These are phyloP conservation scores for Heliconius hewitsoni DNA, from an alignment of 1,140 invertebrate genomes.

Conservation along the genomic window DNA sequence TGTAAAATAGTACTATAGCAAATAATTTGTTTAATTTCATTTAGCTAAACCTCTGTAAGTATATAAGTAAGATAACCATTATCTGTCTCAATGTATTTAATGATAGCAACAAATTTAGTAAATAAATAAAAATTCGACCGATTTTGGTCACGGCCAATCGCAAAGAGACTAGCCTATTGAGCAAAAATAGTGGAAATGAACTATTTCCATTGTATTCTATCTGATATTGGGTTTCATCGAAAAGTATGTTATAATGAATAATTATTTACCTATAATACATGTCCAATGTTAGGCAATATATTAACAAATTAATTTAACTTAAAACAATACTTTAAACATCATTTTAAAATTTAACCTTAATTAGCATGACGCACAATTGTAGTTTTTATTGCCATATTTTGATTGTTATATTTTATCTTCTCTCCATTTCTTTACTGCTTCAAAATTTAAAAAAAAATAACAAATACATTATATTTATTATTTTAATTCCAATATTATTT, in stretches of 20 bases:
- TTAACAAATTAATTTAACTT: neutral
- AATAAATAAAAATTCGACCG: neutral
- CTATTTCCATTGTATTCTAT: neutral
- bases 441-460: neutral
- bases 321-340: neutral
- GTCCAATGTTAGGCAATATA: no score
- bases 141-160: neutral
- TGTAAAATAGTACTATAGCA: neutral
- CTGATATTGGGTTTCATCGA: neutral
- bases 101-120: constrained; percentile 8
- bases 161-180: constrained; percentile 1
- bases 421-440: neutral
- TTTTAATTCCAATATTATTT: neutral
- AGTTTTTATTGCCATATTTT: neutral
- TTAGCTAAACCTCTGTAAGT: constrained; percentile 12
- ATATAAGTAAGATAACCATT: neutral
- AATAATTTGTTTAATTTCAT: neutral
- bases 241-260: no score
- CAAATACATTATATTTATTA: neutral
- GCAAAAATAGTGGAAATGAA: neutral
- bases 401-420: neutral
- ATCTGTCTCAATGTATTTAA: constrained; percentile 10
- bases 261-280: no score
- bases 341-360: neutral
- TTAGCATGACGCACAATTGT: no score